Base-by-base conservation (phyloP, 2,113 vertebrate genomes). In the Cariama cristata region DNA sequence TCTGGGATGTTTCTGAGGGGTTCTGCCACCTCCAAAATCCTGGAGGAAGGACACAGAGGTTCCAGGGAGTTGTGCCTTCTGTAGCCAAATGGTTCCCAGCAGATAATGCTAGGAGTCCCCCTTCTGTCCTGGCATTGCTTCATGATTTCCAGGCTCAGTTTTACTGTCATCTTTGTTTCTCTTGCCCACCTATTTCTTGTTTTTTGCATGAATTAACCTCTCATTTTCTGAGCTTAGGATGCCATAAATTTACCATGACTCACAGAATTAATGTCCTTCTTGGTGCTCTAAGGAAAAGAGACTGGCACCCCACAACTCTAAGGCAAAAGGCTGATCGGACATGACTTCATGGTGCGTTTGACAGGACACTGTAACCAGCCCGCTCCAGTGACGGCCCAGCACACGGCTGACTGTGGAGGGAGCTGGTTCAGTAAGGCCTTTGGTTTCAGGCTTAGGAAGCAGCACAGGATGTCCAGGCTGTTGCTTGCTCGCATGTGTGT, bases 161-260 rank as follows among this genome's bases (percentile, higher is more conserved):
- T 76, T 66, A 58, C 74, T 44, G 26, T 52, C 47, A 59, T 80
- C 45, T 64, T 75, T 66, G 28, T 50, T 81, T 56, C 15, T 42
- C 42, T 74, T 33, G 38, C 12, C 4, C 23, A n/a, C 18, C 79
- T 69, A 28, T n/a, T 95, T 72, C 50, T 77, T 79, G 16, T 68
- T 88, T 63, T 75, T 35, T 69, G 13, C 7, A 44, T 42, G 4
- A 80, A 56, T 83, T 92, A 55, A 19, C 9, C 19, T 71, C 40
- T 83, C 12, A 45, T 63, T 86, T 88, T 64, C 38, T 63, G 59
- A 77, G 55, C 21, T 86, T 35, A 76, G 17, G 21, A 56, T 67
- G 44, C 27, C 47, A 52, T 86, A 77, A 86, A 86, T 94, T 93
- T 66, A 15, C 28, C 22, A 59, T 95, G 92, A 81, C 38, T 95